Percentiles rank a stretch among this genome's conserved stretches.
These are phyloP conservation scores for Acanthisitta chloris DNA, from an alignment of 2,113 vertebrate genomes.

Conservation along the genomic window DNA sequence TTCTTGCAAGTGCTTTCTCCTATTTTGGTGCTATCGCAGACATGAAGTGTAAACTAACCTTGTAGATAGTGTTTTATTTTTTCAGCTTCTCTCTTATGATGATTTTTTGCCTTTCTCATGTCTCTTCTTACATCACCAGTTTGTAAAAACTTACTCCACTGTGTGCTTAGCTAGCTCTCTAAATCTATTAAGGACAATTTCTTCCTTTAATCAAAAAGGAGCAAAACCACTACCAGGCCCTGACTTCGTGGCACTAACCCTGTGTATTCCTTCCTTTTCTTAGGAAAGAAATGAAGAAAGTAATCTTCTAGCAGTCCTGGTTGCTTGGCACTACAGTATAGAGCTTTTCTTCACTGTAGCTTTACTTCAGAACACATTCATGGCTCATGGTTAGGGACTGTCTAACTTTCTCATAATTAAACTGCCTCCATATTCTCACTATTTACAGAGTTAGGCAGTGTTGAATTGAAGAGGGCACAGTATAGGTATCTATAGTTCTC, in stretches of 20 bases:
- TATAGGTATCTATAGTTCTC: not conserved
- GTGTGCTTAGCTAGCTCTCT: not conserved
- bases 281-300: not conserved
- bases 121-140: not conserved
- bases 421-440: not conserved
- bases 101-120: not conserved
- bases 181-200: not conserved
- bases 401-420: not conserved
- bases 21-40: not conserved
- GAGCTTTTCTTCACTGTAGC: not conserved
- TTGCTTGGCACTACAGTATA: not conserved
- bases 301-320: not conserved
- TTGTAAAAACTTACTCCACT: not conserved
- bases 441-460: not conserved
- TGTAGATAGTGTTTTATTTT: not conserved
- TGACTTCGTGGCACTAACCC: not conserved
- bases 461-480: not conserved
- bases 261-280: not conserved
- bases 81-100: not conserved
- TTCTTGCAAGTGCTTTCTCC: not conserved
- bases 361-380: not conserved
- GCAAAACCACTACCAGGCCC: not conserved
- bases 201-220: not conserved
- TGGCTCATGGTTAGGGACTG: not conserved
- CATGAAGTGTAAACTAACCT: not conserved